Evolutionary conservation across 2,113 vertebrate genomes (phyloP).

Genomic region (Tragelaphus strepsiceros): DNA sequence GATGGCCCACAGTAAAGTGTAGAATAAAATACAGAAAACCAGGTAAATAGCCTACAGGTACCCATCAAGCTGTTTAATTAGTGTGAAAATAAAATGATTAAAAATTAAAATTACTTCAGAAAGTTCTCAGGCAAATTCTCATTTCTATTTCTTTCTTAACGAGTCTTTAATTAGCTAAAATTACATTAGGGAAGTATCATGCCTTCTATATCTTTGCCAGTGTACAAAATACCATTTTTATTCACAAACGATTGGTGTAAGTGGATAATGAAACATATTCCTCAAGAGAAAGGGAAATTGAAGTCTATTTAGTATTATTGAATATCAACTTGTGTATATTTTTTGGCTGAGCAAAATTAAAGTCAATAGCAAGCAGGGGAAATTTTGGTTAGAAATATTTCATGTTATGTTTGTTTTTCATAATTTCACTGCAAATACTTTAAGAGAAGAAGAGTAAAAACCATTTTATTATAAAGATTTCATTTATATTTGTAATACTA

Average conservation of each 20-base stretch:
- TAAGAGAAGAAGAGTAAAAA: background rate
- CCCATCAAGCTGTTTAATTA: constrained; percentile 69
- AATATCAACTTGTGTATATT: constrained; percentile 70
- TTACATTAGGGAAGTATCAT: constrained; percentile 70
- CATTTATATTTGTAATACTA: background rate
- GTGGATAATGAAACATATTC: constrained; percentile 68
- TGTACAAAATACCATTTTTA: constrained; percentile 57
- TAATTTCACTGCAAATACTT: background rate
- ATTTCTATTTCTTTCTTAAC: constrained; percentile 70
- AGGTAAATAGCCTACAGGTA: constrained; percentile 63
- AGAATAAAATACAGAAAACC: constrained; percentile 29
- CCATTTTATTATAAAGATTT: constrained; percentile 1
- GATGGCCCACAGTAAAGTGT: background rate
- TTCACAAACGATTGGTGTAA: constrained; percentile 58
- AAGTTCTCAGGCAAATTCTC: constrained; percentile 72
- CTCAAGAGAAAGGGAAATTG: constrained; percentile 65
- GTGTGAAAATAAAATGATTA: constrained; percentile 72
- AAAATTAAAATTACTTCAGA: constrained; percentile 73
- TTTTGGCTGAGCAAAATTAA: constrained; percentile 69
- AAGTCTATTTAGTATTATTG: constrained; percentile 65
- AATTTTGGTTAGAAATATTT: constrained; percentile 54
- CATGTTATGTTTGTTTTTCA: constrained; percentile 43
- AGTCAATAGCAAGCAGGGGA: constrained; percentile 64
- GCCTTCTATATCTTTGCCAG: constrained; percentile 62
- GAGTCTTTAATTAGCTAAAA: constrained; percentile 75